Base-by-base conservation (phyloP, 2,113 vertebrate genomes). In the Carollia perspicillata region DNA sequence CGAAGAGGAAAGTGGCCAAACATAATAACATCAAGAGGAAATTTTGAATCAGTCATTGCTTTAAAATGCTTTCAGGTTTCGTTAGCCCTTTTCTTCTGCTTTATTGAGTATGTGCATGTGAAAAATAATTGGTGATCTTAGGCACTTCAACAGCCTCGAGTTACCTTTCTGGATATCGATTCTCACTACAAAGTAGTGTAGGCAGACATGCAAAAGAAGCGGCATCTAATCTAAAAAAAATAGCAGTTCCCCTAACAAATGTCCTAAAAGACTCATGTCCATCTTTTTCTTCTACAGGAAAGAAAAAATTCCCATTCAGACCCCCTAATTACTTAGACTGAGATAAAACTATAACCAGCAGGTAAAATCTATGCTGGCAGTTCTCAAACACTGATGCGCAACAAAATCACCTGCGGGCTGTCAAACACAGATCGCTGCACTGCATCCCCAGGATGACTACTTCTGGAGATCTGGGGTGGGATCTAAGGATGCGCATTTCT, bases 1-100 rank as follows among this genome's bases (percentile, higher is more conserved):
- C 28, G 71, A 74, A 80, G 65, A 90, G 49, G 6, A 88, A 11
- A 40, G 33, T 14, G 18, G 37, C 49, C 71, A 35, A 51, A 92
- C 81, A 20, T 20, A 78, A 95, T 80, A 92, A 85, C 84, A 77
- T 37, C 58, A 85, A 95, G 71, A 79, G 88, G 26, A 86, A 84
- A 90, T 60, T 89, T 71, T 71, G 26, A 95, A 93, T 81, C 83
- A 80, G 77, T 28, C 14, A 47, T 47, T 51, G 44, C 83, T 95
- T 81, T 49, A 66, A 91, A 86, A 53, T 85, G 53, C 51, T 42
- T 88, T 86, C 40, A n/a, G 91, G 91, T 44, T n/a, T 40, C 37
- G 6, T 87, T 71, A 90, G 79, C 23, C 12, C 11, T 28, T 85
- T 92, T 89, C 23, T 84, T 93, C 44, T 60, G 40, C 60, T 92